A percentile compares a stretch with the other conserved stretches of the same genome.
These are phyloP conservation scores for Pelodiscus sinensis DNA, from an alignment of 2,113 vertebrate species.

Conservation along the genomic window DNA sequence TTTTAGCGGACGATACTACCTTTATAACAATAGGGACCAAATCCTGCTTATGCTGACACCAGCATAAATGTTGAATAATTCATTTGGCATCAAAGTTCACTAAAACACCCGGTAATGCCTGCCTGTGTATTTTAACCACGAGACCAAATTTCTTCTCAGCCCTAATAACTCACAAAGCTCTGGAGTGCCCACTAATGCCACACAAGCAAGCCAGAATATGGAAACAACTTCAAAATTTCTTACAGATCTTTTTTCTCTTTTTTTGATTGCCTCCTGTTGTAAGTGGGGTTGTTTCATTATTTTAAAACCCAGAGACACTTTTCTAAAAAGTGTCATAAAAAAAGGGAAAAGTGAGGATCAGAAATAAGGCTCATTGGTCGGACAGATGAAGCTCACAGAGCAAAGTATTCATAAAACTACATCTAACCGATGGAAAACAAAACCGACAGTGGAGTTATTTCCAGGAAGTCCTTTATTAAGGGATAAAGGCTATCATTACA, in stretches of 20 bases:
- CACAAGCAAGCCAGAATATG: background rate
- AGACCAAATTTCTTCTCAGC: background rate
- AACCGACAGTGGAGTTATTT: background rate
- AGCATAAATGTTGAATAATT: background rate
- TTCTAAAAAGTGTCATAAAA: background rate
- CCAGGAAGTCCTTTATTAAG: slow-evolving; percentile 72
- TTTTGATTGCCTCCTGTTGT: rapidly evolving
- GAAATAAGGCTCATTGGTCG: background rate
- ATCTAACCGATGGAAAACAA: background rate
- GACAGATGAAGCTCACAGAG: background rate
- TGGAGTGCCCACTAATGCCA: background rate
- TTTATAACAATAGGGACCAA: background rate
- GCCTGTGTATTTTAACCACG: background rate
- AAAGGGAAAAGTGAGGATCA: rapidly evolving
- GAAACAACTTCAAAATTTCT: rapidly evolving
- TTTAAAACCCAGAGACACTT: background rate
- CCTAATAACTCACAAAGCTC: background rate
- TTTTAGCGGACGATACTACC: rapidly evolving
- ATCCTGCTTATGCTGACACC: background rate
- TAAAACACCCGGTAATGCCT: background rate
- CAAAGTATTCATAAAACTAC: background rate
- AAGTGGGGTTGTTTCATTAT: background rate
- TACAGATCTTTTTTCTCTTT: background rate
- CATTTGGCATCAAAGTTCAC: background rate
- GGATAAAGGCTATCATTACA: slow-evolving; percentile 54